Evolutionary conservation across 2,797 vertebrate species (phyloP).

Genomic region (Astyanax mexicanus): DNA sequence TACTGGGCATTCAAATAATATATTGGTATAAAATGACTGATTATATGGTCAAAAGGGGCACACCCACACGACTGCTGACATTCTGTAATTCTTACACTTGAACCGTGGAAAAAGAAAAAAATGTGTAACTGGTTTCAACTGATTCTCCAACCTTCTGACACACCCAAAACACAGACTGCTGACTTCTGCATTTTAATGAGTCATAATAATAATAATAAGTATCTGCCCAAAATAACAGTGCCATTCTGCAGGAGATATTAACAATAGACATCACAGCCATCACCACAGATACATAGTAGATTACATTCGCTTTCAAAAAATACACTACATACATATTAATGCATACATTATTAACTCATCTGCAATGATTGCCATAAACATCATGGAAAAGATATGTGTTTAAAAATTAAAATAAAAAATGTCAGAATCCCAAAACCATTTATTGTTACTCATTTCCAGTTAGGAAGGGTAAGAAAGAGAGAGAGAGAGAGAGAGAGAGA

Average conservation of each 20-base stretch:
- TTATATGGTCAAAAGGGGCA: too few relatives aligned
- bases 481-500: background rate
- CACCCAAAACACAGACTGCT: background rate
- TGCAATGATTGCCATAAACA: conserved; percentile 65
- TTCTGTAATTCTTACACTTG: too few relatives aligned
- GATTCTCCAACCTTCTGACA: background rate
- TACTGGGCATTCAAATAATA: too few relatives aligned
- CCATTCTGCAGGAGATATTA: conserved; percentile 26
- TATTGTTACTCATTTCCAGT: background rate
- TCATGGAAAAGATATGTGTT: background rate
- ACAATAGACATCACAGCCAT: conserved; percentile 58
- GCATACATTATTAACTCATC: conserved; percentile 63
- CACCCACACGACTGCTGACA: too few relatives aligned
- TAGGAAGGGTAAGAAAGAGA: background rate
- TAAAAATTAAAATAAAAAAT: background rate
- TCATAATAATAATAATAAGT: conserved; percentile 3
- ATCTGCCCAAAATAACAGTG: conserved; percentile 5
- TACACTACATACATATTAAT: conserved; percentile 70
- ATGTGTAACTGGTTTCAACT: too few relatives aligned
- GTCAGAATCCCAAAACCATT: background rate
- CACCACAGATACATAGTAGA: conserved; percentile 54
- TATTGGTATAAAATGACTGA: too few relatives aligned
- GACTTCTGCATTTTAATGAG: conserved; percentile 23
- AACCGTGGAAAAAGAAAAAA: background rate
- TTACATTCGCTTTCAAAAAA: conserved; percentile 62